These are phyloP conservation scores for Tokudaia muenninki DNA, from an alignment of 2,797 vertebrate species.

Conservation along the genomic window DNA sequence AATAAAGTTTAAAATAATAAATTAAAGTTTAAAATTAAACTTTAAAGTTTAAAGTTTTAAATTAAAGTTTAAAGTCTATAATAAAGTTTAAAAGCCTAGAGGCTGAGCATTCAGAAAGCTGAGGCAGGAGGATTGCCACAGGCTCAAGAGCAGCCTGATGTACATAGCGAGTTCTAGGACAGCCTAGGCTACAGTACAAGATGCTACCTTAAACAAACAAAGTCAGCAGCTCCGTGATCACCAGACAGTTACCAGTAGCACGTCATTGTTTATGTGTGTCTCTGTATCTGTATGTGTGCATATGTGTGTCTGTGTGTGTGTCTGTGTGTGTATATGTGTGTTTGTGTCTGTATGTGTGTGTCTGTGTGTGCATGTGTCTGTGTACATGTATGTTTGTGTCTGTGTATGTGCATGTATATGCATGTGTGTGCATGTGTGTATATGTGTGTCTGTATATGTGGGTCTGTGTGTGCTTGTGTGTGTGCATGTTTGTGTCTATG, in stretches of 20 bases:
- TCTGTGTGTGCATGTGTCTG: neutral
- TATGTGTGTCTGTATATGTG: too few relatives aligned
- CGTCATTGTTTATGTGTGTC: neutral
- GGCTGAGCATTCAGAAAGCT: neutral
- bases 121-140: neutral
- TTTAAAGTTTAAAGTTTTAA: too few relatives aligned
- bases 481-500: too few relatives aligned
- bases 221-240: neutral
- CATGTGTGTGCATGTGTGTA: too few relatives aligned
- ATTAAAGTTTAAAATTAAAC: too few relatives aligned
- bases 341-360: neutral
- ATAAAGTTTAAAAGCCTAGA: neutral
- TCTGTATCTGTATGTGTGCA: too few relatives aligned
- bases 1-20: conserved; percentile 32
- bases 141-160: neutral
- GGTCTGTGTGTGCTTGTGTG: too few relatives aligned
- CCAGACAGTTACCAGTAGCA: neutral
- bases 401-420: neutral
- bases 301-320: neutral
- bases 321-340: neutral
- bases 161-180: neutral
- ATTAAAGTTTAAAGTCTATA: too few relatives aligned
- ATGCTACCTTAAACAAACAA: neutral
- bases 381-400: neutral
- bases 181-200: neutral